phyloP scores from a whole-genome alignment of 1,140 invertebrate genomes.

The Sinella curviseta region DNA sequence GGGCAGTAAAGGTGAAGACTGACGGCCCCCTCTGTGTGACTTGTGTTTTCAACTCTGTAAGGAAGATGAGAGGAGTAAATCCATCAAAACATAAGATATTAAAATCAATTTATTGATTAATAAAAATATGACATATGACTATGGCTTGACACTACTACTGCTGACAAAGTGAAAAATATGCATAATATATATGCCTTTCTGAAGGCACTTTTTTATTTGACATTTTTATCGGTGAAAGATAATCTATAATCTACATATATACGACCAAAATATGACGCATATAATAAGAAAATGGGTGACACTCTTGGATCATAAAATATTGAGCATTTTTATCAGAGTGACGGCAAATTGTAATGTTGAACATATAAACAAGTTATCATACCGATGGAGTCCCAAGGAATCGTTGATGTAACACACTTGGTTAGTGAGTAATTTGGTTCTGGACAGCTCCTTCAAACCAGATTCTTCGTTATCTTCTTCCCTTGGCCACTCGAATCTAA shows the following conservation, averaged over 20 bases:
- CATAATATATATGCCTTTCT: too few relatives aligned
- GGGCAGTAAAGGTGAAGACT: constrained; percentile 96
- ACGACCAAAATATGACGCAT: too few relatives aligned
- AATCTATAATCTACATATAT: too few relatives aligned
- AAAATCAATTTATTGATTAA: not conserved
- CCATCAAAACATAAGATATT: not conserved
- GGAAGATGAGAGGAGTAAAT: not conserved
- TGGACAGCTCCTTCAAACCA: constrained; percentile 62
- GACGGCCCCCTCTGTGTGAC: constrained; percentile 80
- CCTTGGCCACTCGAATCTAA: constrained; percentile 74
- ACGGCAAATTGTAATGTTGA: not conserved
- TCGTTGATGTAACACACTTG: constrained; percentile 96
- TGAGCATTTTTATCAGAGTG: not conserved
- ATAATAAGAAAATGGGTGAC: too few relatives aligned
- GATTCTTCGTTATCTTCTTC: constrained; percentile 19
- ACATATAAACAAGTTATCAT: not conserved
- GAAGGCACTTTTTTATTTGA: too few relatives aligned
- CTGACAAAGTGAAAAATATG: too few relatives aligned
- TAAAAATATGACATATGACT: too few relatives aligned
- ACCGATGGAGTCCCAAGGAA: constrained; percentile 84
- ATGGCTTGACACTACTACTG: too few relatives aligned
- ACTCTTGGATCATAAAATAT: not conserved
- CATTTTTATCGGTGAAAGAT: too few relatives aligned
- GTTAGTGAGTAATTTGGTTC: constrained; percentile 67
- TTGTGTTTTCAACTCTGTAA: constrained; percentile 81